These are phyloP conservation scores for Dermochelys coriacea DNA, from an alignment of 2,797 vertebrate species.

Conservation along the genomic window DNA sequence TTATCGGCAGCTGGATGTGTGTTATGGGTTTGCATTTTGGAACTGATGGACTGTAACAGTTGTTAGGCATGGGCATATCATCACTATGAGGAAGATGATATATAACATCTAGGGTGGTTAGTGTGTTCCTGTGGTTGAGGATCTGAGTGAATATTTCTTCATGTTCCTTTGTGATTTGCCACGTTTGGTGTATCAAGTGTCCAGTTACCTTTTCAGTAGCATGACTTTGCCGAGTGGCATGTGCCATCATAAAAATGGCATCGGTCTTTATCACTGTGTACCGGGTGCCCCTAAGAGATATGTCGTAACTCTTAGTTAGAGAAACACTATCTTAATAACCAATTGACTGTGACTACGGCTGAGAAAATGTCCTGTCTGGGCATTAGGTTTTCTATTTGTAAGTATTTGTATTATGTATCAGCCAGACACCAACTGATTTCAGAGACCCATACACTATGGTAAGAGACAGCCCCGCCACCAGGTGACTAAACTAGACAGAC, in stretches of 20 bases:
- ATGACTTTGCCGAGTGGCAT: not conserved
- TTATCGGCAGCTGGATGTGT: accelerated
- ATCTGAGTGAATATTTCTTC: slow-evolving; percentile 11
- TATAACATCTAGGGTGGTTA: accelerated
- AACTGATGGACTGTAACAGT: not conserved
- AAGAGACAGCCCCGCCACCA: not conserved
- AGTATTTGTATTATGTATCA: not conserved
- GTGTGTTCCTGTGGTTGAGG: not conserved
- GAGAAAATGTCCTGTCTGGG: not conserved
- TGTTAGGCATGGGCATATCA: not conserved
- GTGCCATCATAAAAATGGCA: not conserved
- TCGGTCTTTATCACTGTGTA: accelerated
- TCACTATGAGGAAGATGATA: not conserved
- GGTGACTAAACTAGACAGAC: not conserved
- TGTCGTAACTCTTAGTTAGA: not conserved
- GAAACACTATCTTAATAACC: not conserved
- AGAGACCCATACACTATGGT: not conserved
- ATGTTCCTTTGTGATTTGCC: not conserved
- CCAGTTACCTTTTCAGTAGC: not conserved
- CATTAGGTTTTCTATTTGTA: not conserved
- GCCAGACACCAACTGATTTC: not conserved
- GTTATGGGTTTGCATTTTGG: accelerated
- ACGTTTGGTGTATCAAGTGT: not conserved
- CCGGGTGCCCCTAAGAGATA: accelerated
- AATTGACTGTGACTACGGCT: not conserved